Conservation (phyloP, 2,113 vertebrate genomes). For the Stigmatopora argus region DNA sequence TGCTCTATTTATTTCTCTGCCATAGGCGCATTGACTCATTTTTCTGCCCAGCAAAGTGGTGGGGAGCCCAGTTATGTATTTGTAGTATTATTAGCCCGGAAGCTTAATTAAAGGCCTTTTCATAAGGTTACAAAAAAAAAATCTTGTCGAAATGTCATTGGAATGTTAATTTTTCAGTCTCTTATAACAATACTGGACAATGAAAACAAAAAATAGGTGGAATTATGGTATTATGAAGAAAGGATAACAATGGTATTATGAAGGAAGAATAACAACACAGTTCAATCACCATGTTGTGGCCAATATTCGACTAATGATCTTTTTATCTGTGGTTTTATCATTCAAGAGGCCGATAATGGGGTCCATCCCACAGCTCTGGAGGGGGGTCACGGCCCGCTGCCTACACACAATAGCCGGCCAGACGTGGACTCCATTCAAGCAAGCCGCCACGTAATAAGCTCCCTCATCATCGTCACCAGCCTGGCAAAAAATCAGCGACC, state of each 20-base stretch:
- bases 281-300: too few species aligned
- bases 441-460: slow-evolving; percentile 56
- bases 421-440: slow-evolving; percentile 50
- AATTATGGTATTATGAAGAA: too few species aligned
- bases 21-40: neutral
- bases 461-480: slow-evolving; percentile 28
- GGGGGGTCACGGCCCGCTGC: slow-evolving; percentile 56
- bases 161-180: too few species aligned
- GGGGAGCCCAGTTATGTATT: neutral
- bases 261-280: too few species aligned
- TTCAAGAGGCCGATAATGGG: slow-evolving; percentile 40
- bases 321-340: slow-evolving; percentile 38
- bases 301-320: slow-evolving; percentile 43
- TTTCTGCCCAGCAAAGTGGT: neutral
- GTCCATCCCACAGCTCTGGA: slow-evolving; percentile 53
- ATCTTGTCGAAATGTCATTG: too few species aligned
- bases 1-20: neutral
- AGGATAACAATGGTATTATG: too few species aligned
- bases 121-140: too few species aligned
- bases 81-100: neutral
- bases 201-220: too few species aligned
- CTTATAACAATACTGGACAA: too few species aligned
- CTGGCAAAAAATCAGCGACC: slow-evolving; percentile 5
- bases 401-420: slow-evolving; percentile 53
- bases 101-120: neutral